Conservation (phyloP, 2,797 vertebrate genomes). For the Sebastes minor region DNA sequence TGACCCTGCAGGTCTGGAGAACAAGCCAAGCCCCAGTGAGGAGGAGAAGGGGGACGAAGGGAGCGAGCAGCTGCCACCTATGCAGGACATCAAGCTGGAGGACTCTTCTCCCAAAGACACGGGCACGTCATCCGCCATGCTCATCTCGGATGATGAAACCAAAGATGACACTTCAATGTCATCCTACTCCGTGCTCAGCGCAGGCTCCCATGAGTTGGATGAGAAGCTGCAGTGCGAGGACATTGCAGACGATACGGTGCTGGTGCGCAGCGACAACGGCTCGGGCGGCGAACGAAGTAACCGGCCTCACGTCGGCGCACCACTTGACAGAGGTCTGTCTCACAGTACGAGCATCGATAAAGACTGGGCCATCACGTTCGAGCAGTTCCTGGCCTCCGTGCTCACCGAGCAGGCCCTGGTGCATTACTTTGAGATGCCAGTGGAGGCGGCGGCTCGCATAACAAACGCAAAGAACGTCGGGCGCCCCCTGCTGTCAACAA, state of each 20-base stretch:
- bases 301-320: slow-evolving; percentile 55
- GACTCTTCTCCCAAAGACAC: slow-evolving; percentile 93
- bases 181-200: slow-evolving; percentile 96
- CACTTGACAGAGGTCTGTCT: slow-evolving; percentile 70
- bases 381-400: slow-evolving; percentile 96
- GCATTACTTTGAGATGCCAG: slow-evolving; percentile 94
- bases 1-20: slow-evolving; percentile 39
- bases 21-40: slow-evolving; percentile 13
- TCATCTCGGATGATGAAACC: slow-evolving; percentile 94
- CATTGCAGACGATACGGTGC: slow-evolving; percentile 94
- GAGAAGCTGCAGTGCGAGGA: slow-evolving; percentile 98
- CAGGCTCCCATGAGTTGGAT: slow-evolving; percentile 93
- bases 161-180: slow-evolving; percentile 98
- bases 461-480: slow-evolving; percentile 93
- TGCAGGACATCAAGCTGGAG: slow-evolving; percentile 96
- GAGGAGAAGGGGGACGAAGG: slow-evolving; percentile 30
- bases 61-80: slow-evolving; percentile 78
- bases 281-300: slow-evolving; percentile 12
- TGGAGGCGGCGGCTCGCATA: slow-evolving; percentile 89
- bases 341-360: slow-evolving; percentile 91
- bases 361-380: slow-evolving; percentile 98
- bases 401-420: slow-evolving; percentile 95
- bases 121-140: slow-evolving; percentile 90
- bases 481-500: slow-evolving; percentile 84
- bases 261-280: slow-evolving; percentile 83